Conservation (phyloP, 92 coral and sea anemone species). For the Heliopora coerulea region DNA sequence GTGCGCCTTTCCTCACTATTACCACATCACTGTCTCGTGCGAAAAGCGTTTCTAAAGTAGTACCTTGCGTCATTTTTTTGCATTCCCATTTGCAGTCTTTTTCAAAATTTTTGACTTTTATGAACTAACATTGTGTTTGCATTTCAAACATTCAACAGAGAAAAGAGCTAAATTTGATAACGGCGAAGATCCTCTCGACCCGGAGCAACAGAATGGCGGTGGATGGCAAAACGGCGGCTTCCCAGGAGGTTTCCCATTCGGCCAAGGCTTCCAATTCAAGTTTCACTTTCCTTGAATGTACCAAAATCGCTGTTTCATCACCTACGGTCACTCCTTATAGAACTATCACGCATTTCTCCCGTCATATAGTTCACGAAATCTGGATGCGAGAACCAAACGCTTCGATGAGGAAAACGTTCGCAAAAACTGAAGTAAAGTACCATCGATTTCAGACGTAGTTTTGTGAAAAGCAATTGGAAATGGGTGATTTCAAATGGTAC, state of each 20-base stretch:
- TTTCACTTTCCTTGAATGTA: constrained; percentile 82
- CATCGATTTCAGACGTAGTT: not conserved
- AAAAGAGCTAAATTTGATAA: constrained; percentile 91
- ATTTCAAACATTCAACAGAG: constrained; percentile 50
- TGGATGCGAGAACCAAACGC: not conserved
- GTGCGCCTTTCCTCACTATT: too few relatives aligned
- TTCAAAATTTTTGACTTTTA: too few relatives aligned
- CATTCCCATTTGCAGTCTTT: too few relatives aligned
- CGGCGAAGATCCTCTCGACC: constrained; percentile 99
- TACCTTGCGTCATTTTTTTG: too few relatives aligned
- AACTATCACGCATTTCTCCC: not conserved
- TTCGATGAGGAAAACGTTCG: not conserved
- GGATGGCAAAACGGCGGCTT: constrained; percentile 73
- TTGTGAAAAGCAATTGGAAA: not conserved
- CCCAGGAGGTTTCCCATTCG: constrained; percentile 86
- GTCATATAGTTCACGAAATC: not conserved
- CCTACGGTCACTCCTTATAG: not conserved
- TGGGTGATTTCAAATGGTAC: not conserved
- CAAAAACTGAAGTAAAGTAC: not conserved
- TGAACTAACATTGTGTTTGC: not conserved
- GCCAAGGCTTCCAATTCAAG: constrained; percentile 94
- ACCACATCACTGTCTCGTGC: too few relatives aligned
- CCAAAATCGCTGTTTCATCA: not conserved
- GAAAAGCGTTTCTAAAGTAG: too few relatives aligned
- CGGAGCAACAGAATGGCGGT: constrained; percentile 87